phyloP scores from a whole-genome alignment of 2,797 vertebrate species.

The Sphenodon punctatus region DNA sequence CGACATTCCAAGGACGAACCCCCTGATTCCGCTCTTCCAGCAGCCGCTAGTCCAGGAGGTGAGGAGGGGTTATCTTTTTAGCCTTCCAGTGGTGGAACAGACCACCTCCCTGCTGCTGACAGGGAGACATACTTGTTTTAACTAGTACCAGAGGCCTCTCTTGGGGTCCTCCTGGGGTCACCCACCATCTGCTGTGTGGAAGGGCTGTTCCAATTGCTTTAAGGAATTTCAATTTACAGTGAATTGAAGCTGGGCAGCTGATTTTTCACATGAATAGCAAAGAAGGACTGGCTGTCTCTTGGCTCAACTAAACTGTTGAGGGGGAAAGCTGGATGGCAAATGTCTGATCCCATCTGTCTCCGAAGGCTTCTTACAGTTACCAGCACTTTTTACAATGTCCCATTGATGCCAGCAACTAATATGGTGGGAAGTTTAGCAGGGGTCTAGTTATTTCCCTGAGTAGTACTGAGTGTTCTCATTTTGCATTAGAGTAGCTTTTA shows the following conservation, averaged over 20 bases:
- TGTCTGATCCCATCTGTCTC: too few species aligned
- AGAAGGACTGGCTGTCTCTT: too few species aligned
- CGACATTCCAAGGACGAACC: slow-evolving; percentile 98
- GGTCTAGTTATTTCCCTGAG: too few species aligned
- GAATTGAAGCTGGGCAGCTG: not conserved
- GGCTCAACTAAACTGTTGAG: too few species aligned
- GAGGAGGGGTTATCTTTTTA: slow-evolving; percentile 52
- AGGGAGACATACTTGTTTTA: not conserved
- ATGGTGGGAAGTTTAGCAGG: too few species aligned
- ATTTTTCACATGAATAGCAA: not conserved
- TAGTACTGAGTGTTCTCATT: too few species aligned
- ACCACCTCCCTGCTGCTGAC: not conserved
- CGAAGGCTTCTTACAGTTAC: too few species aligned
- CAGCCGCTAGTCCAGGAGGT: slow-evolving; percentile 97
- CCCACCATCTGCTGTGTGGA: not conserved
- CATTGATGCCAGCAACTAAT: too few species aligned
- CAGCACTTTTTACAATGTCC: too few species aligned
- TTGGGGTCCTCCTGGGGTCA: not conserved
- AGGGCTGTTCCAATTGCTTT: not conserved
- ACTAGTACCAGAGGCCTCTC: too few species aligned
- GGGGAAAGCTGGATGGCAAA: too few species aligned
- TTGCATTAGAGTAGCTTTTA: too few species aligned
- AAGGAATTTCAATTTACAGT: not conserved
- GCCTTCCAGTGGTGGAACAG: not conserved
- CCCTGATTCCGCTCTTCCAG: slow-evolving; percentile 97